Conservation (phyloP, 2,797 vertebrate species). For the Sus cebifrons region DNA sequence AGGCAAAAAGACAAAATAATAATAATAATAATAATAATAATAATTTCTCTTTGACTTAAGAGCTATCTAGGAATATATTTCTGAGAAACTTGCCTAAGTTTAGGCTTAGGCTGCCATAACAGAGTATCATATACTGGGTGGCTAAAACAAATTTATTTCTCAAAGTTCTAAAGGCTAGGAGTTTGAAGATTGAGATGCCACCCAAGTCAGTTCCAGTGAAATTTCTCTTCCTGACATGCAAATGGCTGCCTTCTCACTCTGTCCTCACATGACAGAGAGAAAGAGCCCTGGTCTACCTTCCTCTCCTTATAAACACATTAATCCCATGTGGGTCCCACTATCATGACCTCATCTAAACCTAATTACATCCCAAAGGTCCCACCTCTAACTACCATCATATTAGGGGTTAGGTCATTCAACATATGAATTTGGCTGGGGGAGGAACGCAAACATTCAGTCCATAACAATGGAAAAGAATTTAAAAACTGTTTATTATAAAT, state of each 20-base stretch:
- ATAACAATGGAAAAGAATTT: not conserved
- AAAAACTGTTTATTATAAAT: constrained; percentile 7
- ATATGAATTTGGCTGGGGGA: not conserved
- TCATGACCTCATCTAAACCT: not conserved
- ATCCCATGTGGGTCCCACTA: not conserved
- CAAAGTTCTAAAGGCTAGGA: not conserved
- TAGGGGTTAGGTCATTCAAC: not conserved
- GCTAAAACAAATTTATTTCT: constrained; percentile 26
- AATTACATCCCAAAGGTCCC: not conserved
- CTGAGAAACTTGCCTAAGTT: constrained; percentile 32
- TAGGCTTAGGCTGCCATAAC: not conserved
- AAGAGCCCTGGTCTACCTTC: not conserved
- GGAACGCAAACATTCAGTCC: not conserved
- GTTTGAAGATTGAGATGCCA: not conserved
- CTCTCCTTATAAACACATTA: not conserved
- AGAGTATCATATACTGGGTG: not conserved
- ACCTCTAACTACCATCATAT: not conserved
- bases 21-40: no score
- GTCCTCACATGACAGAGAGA: not conserved
- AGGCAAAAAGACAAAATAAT: no score
- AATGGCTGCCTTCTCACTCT: not conserved
- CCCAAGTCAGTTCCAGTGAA: not conserved
- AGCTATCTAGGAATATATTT: not conserved
- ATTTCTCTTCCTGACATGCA: not conserved
- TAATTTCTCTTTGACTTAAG: not conserved